Conservation (phyloP, 2,888 invertebrate genomes). For the Blastobasis adustella region DNA sequence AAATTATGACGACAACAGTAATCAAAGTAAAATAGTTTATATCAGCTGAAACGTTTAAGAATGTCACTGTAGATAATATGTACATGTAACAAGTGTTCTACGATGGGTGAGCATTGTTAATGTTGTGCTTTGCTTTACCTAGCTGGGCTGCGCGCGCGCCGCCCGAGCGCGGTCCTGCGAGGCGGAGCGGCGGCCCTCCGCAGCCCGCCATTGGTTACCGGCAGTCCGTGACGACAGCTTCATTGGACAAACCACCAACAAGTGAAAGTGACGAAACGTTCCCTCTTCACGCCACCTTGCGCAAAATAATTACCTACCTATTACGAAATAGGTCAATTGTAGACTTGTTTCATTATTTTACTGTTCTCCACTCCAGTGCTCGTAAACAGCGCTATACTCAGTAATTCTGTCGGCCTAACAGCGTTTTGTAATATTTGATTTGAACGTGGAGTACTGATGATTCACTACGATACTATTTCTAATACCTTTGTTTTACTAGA, state of each 20-base stretch:
- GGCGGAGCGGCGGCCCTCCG: slow-evolving; percentile 67
- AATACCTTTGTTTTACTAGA: too few species aligned
- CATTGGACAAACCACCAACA: slow-evolving; percentile 63
- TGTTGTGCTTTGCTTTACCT: slow-evolving; percentile 3
- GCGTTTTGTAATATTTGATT: too few species aligned
- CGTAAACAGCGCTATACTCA: too few species aligned
- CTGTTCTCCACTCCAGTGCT: neutral
- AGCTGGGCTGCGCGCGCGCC: slow-evolving; percentile 39
- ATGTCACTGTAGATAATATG: too few species aligned
- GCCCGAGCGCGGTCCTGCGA: slow-evolving; percentile 57
- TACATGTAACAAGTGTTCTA: too few species aligned
- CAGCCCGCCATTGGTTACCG: slow-evolving; percentile 63
- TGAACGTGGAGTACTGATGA: too few species aligned
- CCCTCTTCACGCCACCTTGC: slow-evolving; percentile 52
- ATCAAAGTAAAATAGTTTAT: too few species aligned
- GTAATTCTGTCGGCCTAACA: too few species aligned
- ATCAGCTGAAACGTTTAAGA: too few species aligned
- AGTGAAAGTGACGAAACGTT: slow-evolving; percentile 64
- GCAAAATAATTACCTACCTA: slow-evolving; percentile 36
- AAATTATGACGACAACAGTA: too few species aligned
- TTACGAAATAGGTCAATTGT: slow-evolving; percentile 32
- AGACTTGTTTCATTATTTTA: slow-evolving; percentile 17
- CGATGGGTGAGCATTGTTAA: too few species aligned
- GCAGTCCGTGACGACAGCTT: slow-evolving; percentile 64
- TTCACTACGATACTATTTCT: too few species aligned